These are phyloP conservation scores for Numenius phaeopus DNA, from an alignment of 2,797 vertebrate genomes.

Conservation along the genomic window DNA sequence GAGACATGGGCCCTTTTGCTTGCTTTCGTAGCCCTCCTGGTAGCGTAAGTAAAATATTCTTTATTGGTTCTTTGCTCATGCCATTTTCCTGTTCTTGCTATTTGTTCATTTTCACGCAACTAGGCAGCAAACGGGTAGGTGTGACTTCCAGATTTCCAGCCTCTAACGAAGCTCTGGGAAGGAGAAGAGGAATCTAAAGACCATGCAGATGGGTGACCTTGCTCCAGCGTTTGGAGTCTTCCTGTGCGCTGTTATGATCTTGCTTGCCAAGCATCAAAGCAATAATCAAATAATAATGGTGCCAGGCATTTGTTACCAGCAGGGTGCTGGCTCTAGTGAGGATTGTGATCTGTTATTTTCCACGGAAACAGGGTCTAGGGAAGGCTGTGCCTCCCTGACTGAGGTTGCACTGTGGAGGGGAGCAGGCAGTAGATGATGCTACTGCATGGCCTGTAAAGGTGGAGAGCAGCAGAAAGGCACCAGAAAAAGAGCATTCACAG, in stretches of 20 bases:
- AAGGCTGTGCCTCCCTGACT: neutral
- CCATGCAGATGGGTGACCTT: fast-evolving
- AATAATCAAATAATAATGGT: neutral
- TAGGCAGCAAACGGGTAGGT: neutral
- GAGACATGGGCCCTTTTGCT: conserved; percentile 70
- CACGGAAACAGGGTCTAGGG: neutral
- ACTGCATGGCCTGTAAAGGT: neutral
- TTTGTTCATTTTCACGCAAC: neutral
- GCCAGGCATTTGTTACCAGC: neutral
- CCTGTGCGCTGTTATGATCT: neutral
- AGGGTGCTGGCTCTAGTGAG: neutral
- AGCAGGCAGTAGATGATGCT: neutral
- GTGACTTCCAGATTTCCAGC: neutral
- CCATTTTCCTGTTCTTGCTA: neutral
- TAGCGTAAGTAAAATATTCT: conserved; percentile 36
- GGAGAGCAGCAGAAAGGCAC: neutral
- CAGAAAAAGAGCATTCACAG: neutral
- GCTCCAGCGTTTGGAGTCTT: neutral
- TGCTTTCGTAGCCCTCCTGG: neutral
- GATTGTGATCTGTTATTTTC: neutral
- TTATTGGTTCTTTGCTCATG: neutral
- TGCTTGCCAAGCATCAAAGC: neutral
- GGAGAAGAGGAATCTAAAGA: neutral
- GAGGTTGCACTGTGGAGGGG: neutral
- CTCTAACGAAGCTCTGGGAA: neutral